Evolutionary conservation across 2,113 vertebrate genomes (phyloP).

Genomic region (Tragelaphus scriptus): DNA sequence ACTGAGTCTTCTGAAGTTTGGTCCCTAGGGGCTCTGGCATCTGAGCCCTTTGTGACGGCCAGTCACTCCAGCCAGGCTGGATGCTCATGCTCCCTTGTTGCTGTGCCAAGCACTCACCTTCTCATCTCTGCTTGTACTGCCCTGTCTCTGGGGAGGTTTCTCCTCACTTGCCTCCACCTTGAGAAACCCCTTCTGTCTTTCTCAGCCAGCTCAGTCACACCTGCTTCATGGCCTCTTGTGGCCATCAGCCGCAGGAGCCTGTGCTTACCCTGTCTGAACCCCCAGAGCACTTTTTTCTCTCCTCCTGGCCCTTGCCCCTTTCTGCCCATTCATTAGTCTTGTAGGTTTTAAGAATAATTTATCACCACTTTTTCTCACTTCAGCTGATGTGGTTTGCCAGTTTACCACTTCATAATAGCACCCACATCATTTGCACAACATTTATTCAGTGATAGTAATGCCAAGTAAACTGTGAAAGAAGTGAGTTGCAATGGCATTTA

Average conservation of each 20-base stretch:
- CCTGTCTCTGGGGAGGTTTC: not conserved
- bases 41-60: not conserved
- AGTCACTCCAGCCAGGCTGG: not conserved
- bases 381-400: not conserved
- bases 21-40: not conserved
- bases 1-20: not conserved
- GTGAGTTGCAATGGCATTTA: not conserved
- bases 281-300: not conserved
- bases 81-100: not conserved
- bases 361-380: not conserved
- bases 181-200: not conserved
- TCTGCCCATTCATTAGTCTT: not conserved
- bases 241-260: not conserved
- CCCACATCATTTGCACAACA: not conserved
- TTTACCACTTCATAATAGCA: not conserved
- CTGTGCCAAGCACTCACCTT: not conserved
- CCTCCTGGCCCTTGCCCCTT: not conserved
- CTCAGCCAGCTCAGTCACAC: not conserved
- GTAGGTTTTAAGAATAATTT: not conserved
- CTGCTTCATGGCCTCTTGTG: not conserved
- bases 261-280: not conserved
- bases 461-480: not conserved
- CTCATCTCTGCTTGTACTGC: not conserved
- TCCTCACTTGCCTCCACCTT: not conserved
- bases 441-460: not conserved